Evolutionary conservation across 2,888 invertebrate genomes (phyloP).

Genomic region (Crossocerus cetratus): DNA sequence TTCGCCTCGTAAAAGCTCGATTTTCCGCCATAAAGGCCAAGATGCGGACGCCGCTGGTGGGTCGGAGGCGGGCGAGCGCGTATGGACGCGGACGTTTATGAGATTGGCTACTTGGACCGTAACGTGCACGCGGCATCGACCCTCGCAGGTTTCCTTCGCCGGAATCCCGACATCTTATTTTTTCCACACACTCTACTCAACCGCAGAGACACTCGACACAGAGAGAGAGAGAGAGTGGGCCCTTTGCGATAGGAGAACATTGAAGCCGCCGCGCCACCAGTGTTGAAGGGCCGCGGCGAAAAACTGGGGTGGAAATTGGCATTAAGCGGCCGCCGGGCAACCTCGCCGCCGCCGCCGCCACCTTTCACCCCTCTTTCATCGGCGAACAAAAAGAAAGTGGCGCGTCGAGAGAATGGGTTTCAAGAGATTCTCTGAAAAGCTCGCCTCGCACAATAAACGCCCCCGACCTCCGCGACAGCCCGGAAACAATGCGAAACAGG

Average conservation of each 20-base stretch:
- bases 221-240: too few relatives aligned
- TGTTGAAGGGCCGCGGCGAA: not conserved
- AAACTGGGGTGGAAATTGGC: slow-evolving; percentile 2
- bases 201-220: not conserved
- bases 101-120: not conserved
- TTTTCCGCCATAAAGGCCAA: slow-evolving; percentile 8
- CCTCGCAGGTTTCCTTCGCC: not conserved
- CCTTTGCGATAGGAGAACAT: too few relatives aligned
- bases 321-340: not conserved
- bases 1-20: slow-evolving; percentile 34
- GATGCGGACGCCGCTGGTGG: not conserved
- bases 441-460: not conserved
- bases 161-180: not conserved
- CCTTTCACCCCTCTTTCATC: not conserved
- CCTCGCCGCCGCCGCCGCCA: not conserved
- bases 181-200: not conserved
- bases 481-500: not conserved
- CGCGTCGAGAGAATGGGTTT: not conserved
- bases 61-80: not conserved
- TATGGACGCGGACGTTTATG: not conserved
- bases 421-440: not conserved
- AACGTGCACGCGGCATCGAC: not conserved
- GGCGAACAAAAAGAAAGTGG: not conserved
- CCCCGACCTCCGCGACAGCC: not conserved
- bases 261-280: too few relatives aligned